Base-by-base conservation (phyloP, 2,113 vertebrate genomes). In the Plotosus lineatus region DNA sequence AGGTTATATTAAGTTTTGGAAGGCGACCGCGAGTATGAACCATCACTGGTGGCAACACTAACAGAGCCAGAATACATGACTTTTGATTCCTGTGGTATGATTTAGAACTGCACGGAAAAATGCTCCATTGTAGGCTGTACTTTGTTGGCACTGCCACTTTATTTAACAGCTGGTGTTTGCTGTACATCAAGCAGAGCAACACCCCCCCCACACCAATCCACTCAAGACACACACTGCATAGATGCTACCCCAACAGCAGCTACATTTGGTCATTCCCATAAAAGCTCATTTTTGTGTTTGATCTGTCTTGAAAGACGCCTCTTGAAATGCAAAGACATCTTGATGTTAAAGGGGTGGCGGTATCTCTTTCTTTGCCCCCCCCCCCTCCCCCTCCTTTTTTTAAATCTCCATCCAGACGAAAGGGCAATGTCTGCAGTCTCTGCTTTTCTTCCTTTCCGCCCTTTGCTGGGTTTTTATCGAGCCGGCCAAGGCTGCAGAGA, bases 401-500 rank as follows among this genome's bases (percentile, higher is more conserved):
- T 44, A 12, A 44, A 50, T 51, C 46, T 73, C 46, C 71, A 86
- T 86, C 51, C 21, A 46, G 46, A 82, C 77, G 92, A 92, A 90
- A 87, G 88, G 83, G 81, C 90, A 82, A 66, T 86, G 78, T 71
- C 65, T 79, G 51, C 65, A 88, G 76, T 66, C 28, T 85, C 89
- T 91, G 48, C 86, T 85, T 75, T 85, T 55, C 88, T 88, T 88
- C 84, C 90, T 86, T 86, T 15, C 78, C 51, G 65, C 68, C 73
- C 53, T 69, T 63, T 79, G 82, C 87, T 85, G 83, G 88, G 85
- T 88, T 89, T n/a, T 88, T 88, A 83, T 90, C 89, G 76, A 69
- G 71, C 46, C 72, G 94, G 92, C 90, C 91, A 92, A 87, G 87
- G 88, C 90, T 87, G 89, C 85, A 86, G 88, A 89, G 88, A 92